A percentile compares a stretch with the other conserved stretches of the same genome.
Evolutionary conservation across 2,888 invertebrate genomes (phyloP).

Genomic region (Vanessa cardui): DNA sequence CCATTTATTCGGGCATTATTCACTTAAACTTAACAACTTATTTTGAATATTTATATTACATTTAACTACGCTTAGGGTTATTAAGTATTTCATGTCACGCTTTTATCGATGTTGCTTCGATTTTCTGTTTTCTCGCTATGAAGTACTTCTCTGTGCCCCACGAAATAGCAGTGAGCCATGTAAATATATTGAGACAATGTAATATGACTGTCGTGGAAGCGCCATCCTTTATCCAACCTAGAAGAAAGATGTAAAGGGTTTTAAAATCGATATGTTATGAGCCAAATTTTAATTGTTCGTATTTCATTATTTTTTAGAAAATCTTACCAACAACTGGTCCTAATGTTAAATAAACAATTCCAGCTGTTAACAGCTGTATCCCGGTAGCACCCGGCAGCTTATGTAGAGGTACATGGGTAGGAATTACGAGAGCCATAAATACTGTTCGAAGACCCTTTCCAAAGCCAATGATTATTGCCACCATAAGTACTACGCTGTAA

Average conservation of each 20-base stretch:
- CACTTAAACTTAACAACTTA: slow-evolving; percentile 39
- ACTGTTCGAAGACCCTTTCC: slow-evolving; percentile 88
- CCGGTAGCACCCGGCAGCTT: slow-evolving; percentile 88
- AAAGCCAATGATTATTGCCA: slow-evolving; percentile 86
- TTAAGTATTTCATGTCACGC: slow-evolving; percentile 5
- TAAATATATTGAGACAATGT: slow-evolving; percentile 85
- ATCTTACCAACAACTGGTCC: slow-evolving; percentile 86
- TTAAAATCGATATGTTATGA: background rate
- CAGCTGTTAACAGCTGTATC: slow-evolving; percentile 86
- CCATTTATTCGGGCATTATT: slow-evolving; percentile 39
- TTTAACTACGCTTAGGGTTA: background rate
- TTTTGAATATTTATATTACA: slow-evolving; percentile 23
- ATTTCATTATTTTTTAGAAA: background rate
- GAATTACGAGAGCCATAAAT: slow-evolving; percentile 88
- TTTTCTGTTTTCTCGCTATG: slow-evolving; percentile 50
- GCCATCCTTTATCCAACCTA: slow-evolving; percentile 86
- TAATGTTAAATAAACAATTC: slow-evolving; percentile 83
- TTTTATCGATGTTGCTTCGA: slow-evolving; percentile 15
- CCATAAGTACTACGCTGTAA: slow-evolving; percentile 79
- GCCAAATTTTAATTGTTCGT: background rate
- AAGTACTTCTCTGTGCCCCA: slow-evolving; percentile 84
- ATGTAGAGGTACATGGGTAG: slow-evolving; percentile 86
- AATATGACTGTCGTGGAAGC: slow-evolving; percentile 84
- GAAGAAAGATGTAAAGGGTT: slow-evolving; percentile 7
- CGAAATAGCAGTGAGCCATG: slow-evolving; percentile 84